These are phyloP conservation scores for Columbina picui DNA, from an alignment of 2,113 vertebrate species.

Conservation along the genomic window DNA sequence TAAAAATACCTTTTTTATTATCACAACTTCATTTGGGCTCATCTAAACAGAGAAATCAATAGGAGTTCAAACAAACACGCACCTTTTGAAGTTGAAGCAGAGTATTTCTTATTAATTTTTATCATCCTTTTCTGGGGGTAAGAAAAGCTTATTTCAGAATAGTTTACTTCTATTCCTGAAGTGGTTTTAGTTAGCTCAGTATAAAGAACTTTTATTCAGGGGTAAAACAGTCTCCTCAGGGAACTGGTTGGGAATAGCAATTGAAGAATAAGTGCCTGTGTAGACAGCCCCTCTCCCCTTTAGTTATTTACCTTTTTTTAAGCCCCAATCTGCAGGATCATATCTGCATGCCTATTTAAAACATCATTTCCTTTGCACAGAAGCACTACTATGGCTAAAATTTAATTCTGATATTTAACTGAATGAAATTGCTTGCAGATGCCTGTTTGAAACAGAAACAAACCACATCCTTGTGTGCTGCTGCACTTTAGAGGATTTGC, in stretches of 20 bases:
- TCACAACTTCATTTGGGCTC: neutral
- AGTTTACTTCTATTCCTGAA: neutral
- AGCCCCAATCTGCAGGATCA: conserved; percentile 47
- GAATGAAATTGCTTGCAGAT: conserved; percentile 80
- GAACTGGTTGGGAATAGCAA: neutral
- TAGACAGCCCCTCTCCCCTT: neutral
- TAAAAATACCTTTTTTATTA: neutral
- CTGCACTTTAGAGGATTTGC: neutral
- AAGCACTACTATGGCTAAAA: conserved; percentile 74
- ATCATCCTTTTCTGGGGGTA: neutral
- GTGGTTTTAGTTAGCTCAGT: neutral
- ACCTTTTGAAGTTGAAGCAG: neutral
- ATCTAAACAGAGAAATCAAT: neutral
- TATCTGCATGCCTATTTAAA: conserved; percentile 76
- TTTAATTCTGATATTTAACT: conserved; percentile 81
- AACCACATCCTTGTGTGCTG: conserved; percentile 69
- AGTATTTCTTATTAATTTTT: neutral
- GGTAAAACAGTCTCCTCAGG: neutral
- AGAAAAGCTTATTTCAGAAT: neutral
- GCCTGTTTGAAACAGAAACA: conserved; percentile 66
- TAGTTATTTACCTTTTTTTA: neutral
- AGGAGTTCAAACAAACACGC: neutral
- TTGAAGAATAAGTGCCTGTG: neutral
- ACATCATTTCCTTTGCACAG: conserved; percentile 79
- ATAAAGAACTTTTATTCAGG: neutral